A percentile compares a stretch with the other conserved stretches of the same genome.
These are phyloP conservation scores for Chrysomela aeneicollis DNA, from an alignment of 2,888 invertebrate genomes.

Conservation along the genomic window DNA sequence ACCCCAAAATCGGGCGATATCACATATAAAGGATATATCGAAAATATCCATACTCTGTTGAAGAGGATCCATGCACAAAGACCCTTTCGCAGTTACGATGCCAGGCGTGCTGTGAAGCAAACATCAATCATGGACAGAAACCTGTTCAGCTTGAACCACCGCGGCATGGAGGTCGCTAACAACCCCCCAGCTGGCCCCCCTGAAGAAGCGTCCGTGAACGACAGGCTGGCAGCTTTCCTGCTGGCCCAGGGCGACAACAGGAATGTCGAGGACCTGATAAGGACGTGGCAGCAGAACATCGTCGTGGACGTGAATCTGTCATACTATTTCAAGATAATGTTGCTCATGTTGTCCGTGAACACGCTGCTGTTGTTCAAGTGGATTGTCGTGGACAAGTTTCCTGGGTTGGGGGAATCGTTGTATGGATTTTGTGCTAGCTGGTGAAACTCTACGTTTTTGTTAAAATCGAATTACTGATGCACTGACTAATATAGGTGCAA, in stretches of 20 bases:
- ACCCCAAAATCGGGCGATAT: not conserved
- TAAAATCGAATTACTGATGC: too few relatives aligned
- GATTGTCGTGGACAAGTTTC: slow-evolving; percentile 43
- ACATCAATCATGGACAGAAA: slow-evolving; percentile 26
- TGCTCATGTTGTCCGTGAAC: slow-evolving; percentile 47
- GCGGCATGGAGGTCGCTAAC: slow-evolving; percentile 1
- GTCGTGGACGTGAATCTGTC: slow-evolving; percentile 48
- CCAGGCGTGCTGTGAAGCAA: not conserved
- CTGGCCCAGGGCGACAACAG: slow-evolving; percentile 45
- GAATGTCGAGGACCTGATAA: slow-evolving; percentile 39
- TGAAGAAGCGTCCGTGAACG: slow-evolving; percentile 25
- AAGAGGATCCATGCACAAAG: too few relatives aligned
- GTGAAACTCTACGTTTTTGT: too few relatives aligned
- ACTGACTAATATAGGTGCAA: too few relatives aligned
- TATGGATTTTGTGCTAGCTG: not conserved
- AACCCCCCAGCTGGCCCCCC: slow-evolving; percentile 12
- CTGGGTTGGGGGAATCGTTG: not conserved
- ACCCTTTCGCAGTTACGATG: not conserved
- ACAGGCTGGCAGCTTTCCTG: slow-evolving; percentile 33
- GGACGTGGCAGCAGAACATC: slow-evolving; percentile 42
- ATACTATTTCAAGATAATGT: slow-evolving; percentile 47
- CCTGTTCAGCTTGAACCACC: slow-evolving; percentile 29
- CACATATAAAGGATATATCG: not conserved
- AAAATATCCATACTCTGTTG: not conserved
- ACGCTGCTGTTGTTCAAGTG: slow-evolving; percentile 45